Conservation (phyloP, 2,888 invertebrate genomes). For the Limnephilus lunatus region DNA sequence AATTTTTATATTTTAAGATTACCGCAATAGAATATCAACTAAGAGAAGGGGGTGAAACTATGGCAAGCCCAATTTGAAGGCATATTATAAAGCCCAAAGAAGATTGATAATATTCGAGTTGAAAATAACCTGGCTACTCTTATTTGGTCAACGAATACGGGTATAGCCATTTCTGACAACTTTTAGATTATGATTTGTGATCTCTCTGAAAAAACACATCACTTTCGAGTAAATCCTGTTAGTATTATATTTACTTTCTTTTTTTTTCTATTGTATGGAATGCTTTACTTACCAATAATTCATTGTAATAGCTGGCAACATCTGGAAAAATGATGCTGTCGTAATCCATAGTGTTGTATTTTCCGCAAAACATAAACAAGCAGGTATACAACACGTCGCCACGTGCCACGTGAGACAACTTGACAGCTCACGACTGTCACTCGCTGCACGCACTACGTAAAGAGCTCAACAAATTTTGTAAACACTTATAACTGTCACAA, state of each 20-base stretch:
- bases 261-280: neutral
- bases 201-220: neutral
- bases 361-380: neutral
- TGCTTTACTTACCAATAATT: slow-evolving; percentile 73
- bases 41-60: no score
- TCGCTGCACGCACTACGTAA: slow-evolving; percentile 7
- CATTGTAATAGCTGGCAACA: slow-evolving; percentile 81
- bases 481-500: neutral
- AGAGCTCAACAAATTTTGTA: neutral
- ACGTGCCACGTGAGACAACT: slow-evolving; percentile 38
- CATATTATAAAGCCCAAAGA: neutral
- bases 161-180: neutral
- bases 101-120: neutral
- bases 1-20: no score
- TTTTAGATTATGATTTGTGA: neutral
- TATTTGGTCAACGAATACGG: neutral
- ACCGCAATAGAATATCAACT: no score
- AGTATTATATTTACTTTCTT: no score
- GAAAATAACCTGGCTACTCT: neutral
- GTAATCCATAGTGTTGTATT: slow-evolving; percentile 77
- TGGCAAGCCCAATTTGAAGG: no score
- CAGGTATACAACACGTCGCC: slow-evolving; percentile 9
- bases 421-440: slow-evolving; percentile 27
- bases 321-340: slow-evolving; percentile 82
- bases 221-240: no score